These are phyloP conservation scores for Alcedo atthis DNA, from an alignment of 2,797 vertebrate genomes.

Conservation along the genomic window DNA sequence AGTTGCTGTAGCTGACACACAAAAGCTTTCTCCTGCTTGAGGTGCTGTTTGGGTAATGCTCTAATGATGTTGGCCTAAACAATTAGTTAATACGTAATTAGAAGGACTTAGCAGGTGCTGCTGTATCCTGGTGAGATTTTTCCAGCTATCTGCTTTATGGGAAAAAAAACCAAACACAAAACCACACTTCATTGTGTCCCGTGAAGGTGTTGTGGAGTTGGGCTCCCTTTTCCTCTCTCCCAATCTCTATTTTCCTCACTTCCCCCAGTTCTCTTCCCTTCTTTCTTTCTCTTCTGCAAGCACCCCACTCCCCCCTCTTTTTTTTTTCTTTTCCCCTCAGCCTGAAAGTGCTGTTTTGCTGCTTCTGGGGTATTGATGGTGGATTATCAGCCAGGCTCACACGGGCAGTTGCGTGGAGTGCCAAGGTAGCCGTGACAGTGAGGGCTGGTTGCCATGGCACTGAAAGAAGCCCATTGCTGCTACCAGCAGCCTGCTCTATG, in stretches of 20 bases:
- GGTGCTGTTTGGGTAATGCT: conserved; percentile 9
- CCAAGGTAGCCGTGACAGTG: conserved; percentile 86
- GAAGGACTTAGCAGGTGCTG: conserved; percentile 12
- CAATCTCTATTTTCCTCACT: background rate
- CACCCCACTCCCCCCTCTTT: background rate
- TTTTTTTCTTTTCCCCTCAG: conserved; percentile 24
- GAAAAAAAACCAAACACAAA: background rate
- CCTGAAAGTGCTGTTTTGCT: conserved; percentile 78
- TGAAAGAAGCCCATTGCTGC: conserved; percentile 82
- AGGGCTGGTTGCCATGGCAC: conserved; percentile 85
- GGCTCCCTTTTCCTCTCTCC: background rate
- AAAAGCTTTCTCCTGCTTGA: conserved; percentile 4
- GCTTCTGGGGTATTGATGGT: conserved; percentile 84
- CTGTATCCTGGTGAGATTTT: background rate
- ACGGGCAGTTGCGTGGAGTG: conserved; percentile 83
- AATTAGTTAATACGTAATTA: conserved; percentile 35
- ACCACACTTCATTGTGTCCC: background rate
- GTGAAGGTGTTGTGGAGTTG: conserved; percentile 3
- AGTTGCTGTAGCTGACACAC: conserved; percentile 19
- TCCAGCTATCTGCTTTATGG: background rate
- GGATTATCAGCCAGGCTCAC: conserved; percentile 87
- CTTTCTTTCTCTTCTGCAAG: background rate
- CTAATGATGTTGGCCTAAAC: conserved; percentile 16
- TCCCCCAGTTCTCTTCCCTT: background rate
- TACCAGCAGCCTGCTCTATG: conserved; percentile 80